Evolutionary conservation across 2,888 invertebrate species (phyloP), one percentile per base, ranked within the genome.

Genomic region (Pristionchus maxplancki): DNA sequence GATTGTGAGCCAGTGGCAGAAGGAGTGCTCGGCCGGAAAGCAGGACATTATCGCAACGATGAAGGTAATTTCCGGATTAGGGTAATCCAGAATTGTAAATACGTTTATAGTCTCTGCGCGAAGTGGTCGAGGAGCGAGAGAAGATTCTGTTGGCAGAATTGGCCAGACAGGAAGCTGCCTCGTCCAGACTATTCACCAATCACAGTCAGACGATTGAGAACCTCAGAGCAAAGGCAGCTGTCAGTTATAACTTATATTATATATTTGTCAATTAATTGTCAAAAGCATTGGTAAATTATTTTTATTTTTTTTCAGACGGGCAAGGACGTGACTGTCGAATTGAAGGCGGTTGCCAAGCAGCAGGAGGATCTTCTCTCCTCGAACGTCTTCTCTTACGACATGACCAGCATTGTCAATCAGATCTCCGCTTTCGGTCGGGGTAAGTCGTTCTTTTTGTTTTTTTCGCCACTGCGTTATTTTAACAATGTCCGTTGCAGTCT

Each of bases 111-210:
- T 89, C 90, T 62, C 58, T 91, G n/a, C 90, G 90, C 11, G 84
- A 90, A 24, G 89, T 88, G 20, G 50, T 92, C 34, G 88, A 88
- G 24, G 58, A 89, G 11, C 90, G 92, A 37, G 92, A 92, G 86
- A 85, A 89, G 40, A 89, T 89, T 53, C 85, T 92, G 44, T 17
- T 89, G 28, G 88, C 81, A 24, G 81, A 88, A 62, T n/a, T 88
- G 74, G n/a, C 40, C 20, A 74, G 78, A 78, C 87, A 87, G 40
- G 87, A 87, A 40, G 87, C 50, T 37, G 50, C 78, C 28, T 62
- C 87, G 0, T 44, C 74, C 50, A 78, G 58, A 78, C 74, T 78
- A 6, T 87, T 87, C 31, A 31, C 74, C 13, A 44, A 50, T 44
- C 50, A 87, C 78, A 74, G 74, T 53, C 37, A 62, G 37, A 44